A percentile compares a stretch with the other conserved stretches of the same genome.
phyloP scores from a whole-genome alignment of 2,797 vertebrate genomes.

The Scyliorhinus canicula region DNA sequence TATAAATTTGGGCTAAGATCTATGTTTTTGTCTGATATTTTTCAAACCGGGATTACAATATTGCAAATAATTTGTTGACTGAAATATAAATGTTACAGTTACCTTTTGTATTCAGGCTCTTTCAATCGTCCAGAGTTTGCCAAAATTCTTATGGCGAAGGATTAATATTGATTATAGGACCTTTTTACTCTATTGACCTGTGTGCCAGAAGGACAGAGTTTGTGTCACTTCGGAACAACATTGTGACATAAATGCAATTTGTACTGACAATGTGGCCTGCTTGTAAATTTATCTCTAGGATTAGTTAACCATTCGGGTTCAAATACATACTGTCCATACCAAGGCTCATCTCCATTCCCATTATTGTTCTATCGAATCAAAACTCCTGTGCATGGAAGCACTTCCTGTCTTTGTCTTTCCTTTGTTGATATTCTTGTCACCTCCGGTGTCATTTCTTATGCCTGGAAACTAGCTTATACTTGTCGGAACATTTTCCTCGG shows the following conservation, averaged over 20 bases:
- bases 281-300: background rate
- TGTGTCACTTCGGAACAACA: background rate
- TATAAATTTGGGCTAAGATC: background rate
- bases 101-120: background rate
- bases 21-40: background rate
- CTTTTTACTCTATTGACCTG: background rate
- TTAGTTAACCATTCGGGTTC: background rate
- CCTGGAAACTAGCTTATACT: background rate
- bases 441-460: background rate
- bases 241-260: slow-evolving; percentile 1
- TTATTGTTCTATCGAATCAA: background rate
- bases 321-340: background rate
- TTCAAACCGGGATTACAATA: background rate
- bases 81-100: background rate
- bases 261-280: background rate
- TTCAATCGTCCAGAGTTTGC: background rate
- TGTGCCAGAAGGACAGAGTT: background rate
- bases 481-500: background rate
- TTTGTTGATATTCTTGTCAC: background rate
- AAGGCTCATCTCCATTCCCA: background rate
- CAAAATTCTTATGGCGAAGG: background rate
- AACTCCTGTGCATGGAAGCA: background rate
- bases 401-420: background rate
- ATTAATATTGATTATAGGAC: background rate
- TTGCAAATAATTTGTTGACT: background rate